Evolutionary conservation across 2,888 invertebrate species (phyloP).

Genomic region (Subacronicta megacephala): DNA sequence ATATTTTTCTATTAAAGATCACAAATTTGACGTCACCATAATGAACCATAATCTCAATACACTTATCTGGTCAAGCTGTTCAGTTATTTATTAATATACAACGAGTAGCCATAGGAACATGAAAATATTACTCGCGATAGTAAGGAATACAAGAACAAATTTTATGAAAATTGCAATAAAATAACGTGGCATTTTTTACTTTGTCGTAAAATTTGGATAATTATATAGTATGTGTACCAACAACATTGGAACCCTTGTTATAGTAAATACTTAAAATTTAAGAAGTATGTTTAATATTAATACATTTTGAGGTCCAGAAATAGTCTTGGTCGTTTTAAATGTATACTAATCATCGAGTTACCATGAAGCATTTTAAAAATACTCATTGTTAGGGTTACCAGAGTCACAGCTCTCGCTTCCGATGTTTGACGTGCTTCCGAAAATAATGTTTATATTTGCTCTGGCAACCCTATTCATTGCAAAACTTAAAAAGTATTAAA

Average conservation of each 20-base stretch:
- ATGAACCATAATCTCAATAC: no score
- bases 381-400: constrained; percentile 32
- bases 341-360: constrained; percentile 11
- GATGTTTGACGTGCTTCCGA: constrained; percentile 8
- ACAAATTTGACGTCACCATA: no score
- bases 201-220: neutral
- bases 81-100: constrained; percentile 6
- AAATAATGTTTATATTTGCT: constrained; percentile 15
- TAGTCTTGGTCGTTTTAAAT: constrained; percentile 9
- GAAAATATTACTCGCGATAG: constrained; percentile 7
- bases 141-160: constrained; percentile 24
- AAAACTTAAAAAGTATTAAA: constrained; percentile 35
- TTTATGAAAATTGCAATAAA: neutral
- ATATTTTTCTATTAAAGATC: neutral
- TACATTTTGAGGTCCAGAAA: no score
- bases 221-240: neutral
- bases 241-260: no score
- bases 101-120: constrained; percentile 19
- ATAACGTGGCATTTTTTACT: neutral
- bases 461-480: constrained; percentile 25
- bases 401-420: constrained; percentile 2
- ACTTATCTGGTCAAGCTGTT: no score
- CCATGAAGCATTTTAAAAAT: constrained; percentile 13
- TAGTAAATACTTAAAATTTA: neutral
- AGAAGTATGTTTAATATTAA: no score